These are phyloP conservation scores for Poeciliopsis infans DNA, from an alignment of 2,797 vertebrate genomes.

Conservation along the genomic window DNA sequence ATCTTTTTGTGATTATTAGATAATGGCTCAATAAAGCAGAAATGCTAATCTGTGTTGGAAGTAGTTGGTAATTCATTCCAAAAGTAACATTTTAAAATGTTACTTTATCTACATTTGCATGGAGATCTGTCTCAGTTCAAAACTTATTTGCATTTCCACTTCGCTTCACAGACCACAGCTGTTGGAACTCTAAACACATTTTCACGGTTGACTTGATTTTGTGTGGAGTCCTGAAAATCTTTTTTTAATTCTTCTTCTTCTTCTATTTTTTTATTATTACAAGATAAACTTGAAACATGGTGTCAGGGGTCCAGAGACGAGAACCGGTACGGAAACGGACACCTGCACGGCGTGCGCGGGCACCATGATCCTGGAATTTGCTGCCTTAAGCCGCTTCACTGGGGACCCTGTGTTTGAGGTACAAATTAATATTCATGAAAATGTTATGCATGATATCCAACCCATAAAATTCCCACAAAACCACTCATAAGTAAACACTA, in stretches of 20 bases:
- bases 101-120: background rate
- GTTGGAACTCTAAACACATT: slow-evolving; percentile 26
- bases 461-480: background rate
- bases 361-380: slow-evolving; percentile 98
- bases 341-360: slow-evolving; percentile 98
- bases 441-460: background rate
- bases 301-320: slow-evolving; percentile 91
- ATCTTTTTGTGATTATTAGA: background rate
- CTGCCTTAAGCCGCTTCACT: slow-evolving; percentile 96
- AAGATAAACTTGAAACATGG: slow-evolving; percentile 97
- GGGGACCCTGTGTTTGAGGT: slow-evolving; percentile 97
- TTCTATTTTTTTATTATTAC: slow-evolving; percentile 10
- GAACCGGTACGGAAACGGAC: slow-evolving; percentile 96
- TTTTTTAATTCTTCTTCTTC: background rate
- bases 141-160: slow-evolving; percentile 44
- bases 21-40: background rate
- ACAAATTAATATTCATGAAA: background rate
- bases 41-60: background rate
- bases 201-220: slow-evolving; percentile 25
- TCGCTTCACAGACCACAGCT: slow-evolving; percentile 26
- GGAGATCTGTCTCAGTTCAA: slow-evolving; percentile 19
- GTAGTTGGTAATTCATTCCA: background rate
- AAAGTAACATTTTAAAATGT: background rate
- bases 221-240: background rate
- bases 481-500: background rate